These are phyloP conservation scores for Clarias platycephalus DNA, from an alignment of 2,797 vertebrate species.

Conservation along the genomic window DNA sequence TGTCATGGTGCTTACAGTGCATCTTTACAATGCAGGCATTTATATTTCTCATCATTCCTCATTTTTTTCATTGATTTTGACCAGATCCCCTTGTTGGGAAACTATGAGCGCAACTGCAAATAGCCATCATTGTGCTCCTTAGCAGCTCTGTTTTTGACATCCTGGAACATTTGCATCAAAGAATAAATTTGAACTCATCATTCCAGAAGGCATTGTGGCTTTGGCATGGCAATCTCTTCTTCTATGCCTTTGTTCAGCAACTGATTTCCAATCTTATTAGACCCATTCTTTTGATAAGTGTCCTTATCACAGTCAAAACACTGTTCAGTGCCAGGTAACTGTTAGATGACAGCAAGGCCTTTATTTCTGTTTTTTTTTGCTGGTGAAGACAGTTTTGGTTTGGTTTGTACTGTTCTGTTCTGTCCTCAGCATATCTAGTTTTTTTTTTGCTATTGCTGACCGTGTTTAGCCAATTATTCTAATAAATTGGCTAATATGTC, in stretches of 20 bases:
- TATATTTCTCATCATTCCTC: not conserved
- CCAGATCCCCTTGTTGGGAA: not conserved
- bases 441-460: not conserved
- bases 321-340: not conserved
- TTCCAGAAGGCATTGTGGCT: not conserved
- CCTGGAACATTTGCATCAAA: not conserved
- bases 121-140: not conserved
- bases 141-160: not conserved
- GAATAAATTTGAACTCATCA: not conserved
- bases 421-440: not conserved
- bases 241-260: not conserved
- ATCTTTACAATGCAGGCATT: not conserved
- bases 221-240: not conserved
- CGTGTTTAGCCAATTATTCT: not conserved
- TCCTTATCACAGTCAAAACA: not conserved
- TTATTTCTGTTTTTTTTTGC: not conserved
- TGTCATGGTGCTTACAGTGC: not conserved
- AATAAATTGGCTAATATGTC: not conserved
- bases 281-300: not conserved
- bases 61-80: conserved; percentile 3
- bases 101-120: not conserved
- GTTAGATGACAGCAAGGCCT: not conserved
- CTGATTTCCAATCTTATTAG: not conserved
- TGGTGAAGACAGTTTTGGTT: not conserved
- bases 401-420: not conserved